phyloP scores from a whole-genome alignment of 2,113 vertebrate species.

The Canis aureus region DNA sequence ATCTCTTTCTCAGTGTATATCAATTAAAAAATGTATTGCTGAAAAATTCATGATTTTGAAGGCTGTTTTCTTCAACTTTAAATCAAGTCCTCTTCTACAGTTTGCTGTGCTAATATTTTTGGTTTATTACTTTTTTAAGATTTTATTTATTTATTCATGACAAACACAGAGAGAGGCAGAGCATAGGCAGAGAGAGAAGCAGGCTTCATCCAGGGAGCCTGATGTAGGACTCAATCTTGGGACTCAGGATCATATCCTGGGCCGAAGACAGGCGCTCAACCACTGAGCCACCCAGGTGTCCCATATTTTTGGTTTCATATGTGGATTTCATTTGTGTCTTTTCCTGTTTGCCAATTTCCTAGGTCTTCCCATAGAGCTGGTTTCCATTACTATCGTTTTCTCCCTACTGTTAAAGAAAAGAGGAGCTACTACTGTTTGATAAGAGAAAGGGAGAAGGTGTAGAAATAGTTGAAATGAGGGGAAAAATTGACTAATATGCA shows the following conservation, averaged over 20 bases:
- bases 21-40: neutral
- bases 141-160: too few relatives aligned
- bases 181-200: too few relatives aligned
- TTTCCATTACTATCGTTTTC: neutral
- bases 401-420: neutral
- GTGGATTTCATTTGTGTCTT: neutral
- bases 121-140: too few relatives aligned
- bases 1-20: neutral
- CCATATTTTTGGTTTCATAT: neutral
- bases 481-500: slow-evolving; percentile 18
- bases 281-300: too few relatives aligned
- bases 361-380: neutral
- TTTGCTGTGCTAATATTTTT: neutral
- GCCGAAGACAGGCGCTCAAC: too few relatives aligned
- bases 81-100: neutral
- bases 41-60: neutral
- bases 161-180: too few relatives aligned
- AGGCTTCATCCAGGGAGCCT: too few relatives aligned
- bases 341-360: neutral
- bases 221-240: too few relatives aligned
- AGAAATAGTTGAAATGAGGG: slow-evolving; percentile 29
- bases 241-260: too few relatives aligned
- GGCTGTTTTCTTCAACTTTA: neutral
- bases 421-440: neutral
- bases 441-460: neutral